phyloP scores from a whole-genome alignment of 1,140 invertebrate species.

The Bombus huntii region DNA sequence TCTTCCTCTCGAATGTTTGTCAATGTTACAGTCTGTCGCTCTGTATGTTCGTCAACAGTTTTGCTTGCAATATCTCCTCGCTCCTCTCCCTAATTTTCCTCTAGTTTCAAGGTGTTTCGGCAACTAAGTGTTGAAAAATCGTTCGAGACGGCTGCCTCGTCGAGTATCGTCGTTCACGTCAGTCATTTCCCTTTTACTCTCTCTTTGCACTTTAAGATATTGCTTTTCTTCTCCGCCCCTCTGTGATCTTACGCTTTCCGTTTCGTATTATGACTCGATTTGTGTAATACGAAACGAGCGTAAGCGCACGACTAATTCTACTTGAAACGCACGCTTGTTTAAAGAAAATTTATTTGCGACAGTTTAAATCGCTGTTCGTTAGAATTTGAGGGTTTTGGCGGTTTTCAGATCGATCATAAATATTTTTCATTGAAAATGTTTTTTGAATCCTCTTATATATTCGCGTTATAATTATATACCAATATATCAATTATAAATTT shows the following conservation, averaged over 20 bases:
- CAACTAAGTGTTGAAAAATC: slow-evolving; percentile 44
- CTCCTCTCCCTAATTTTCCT: not conserved
- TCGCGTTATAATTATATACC: too few species aligned
- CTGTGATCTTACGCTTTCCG: not conserved
- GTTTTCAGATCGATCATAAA: not conserved
- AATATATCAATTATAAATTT: not conserved
- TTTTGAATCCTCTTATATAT: not conserved
- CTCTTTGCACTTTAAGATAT: slow-evolving; percentile 17
- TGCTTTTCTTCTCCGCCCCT: not conserved
- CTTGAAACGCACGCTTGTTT: not conserved
- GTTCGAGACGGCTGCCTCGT: slow-evolving; percentile 12
- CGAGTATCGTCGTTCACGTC: slow-evolving; percentile 14
- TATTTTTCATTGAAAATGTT: not conserved
- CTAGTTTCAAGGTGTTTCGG: slow-evolving; percentile 15
- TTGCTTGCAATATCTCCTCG: not conserved
- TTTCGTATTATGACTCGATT: too few species aligned
- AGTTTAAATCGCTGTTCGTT: too few species aligned
- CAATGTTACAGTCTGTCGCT: slow-evolving; percentile 46
- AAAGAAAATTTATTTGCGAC: not conserved
- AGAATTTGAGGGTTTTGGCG: not conserved
- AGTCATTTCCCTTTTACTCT: slow-evolving; percentile 27
- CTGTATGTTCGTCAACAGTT: slow-evolving; percentile 51
- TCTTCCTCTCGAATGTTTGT: slow-evolving; percentile 40
- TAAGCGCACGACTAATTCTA: not conserved
- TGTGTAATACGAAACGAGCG: not conserved